Base-by-base conservation (phyloP, 1,140 invertebrate genomes). In the Adelges cooleyi region DNA sequence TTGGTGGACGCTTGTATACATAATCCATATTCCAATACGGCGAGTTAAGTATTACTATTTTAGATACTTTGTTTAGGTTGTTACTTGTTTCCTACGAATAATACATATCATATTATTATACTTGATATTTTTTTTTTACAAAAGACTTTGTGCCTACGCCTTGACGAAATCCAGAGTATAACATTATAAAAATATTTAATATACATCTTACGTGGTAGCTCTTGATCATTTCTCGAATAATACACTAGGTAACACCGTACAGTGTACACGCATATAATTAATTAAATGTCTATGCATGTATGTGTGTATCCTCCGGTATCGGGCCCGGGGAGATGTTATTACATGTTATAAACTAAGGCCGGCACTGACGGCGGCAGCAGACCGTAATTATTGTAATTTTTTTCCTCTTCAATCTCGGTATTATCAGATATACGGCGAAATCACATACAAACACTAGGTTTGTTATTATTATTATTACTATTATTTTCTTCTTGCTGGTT, bases 241-340 rank as follows among this genome's bases (percentile, higher is more conserved):
- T 33, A 33, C 11, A 33, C 5, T 33, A 11, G 5, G 29, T 33
- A 33, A 33, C 5, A 11, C 29, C 29, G 29, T 33, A 11, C 15
- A 25, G 18, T 20, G 23, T 18, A 20, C 27, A 29, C 11, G 42
- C 27, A 6, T 29, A 59, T 44, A 56, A 56, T 56, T 56, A 48
- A 62, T 62, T 62, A 62, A 62, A 62, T 62, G 40, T 23, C 38
- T 59, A 59, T 44, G 23, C 53, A n/a, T n/a, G n/a, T n/a, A n/a
- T n/a, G 29, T 33, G 29, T 33, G 44, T 46, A 44, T 56, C 53
- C 11, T 13, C 9, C 17, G 42, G 18, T 27, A 20, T 44, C 38
- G 9, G 27, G 54, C 54, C 40, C 42, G 56, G 13, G 56, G 13
- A 46, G 56, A 46, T 40, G 56, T 62, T 40, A 38, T 8, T 59